Conservation (phyloP, 2,113 vertebrate genomes). For the Telmatochromis sp. region DNA sequence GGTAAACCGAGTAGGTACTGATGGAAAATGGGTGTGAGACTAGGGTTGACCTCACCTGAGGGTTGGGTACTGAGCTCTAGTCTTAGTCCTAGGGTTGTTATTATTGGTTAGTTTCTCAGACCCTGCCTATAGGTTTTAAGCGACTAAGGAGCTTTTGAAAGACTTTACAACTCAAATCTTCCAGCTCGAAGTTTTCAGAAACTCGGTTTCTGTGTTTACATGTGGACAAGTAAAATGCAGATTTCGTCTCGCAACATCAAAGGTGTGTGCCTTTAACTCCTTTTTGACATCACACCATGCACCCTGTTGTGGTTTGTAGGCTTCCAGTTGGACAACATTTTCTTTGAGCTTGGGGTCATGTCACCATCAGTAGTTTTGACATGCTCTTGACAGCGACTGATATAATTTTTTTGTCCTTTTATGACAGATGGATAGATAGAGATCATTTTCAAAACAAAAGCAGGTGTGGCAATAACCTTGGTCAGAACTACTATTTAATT, state of each 20-base stretch:
- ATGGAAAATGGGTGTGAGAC: background rate
- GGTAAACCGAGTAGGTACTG: background rate
- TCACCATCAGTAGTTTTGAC: background rate
- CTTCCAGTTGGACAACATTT: background rate
- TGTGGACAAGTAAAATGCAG: background rate
- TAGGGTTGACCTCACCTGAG: background rate
- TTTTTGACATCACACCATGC: background rate
- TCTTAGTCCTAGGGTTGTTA: background rate
- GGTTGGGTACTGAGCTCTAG: background rate
- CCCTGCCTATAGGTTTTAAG: background rate
- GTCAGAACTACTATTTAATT: background rate
- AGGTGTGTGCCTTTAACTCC: background rate
- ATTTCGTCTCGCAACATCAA: background rate
- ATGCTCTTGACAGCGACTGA: background rate
- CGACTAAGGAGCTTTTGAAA: background rate
- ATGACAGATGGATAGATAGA: background rate
- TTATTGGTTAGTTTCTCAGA: background rate
- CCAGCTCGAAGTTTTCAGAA: background rate
- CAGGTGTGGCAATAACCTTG: background rate
- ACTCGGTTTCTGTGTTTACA: background rate
- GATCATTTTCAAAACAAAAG: background rate
- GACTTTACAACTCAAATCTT: background rate
- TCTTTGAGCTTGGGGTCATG: background rate
- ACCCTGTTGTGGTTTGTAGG: background rate
- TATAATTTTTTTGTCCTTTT: background rate